phyloP scores from a whole-genome alignment of 1,140 invertebrate species.

The Trypoxylus dichotomus region DNA sequence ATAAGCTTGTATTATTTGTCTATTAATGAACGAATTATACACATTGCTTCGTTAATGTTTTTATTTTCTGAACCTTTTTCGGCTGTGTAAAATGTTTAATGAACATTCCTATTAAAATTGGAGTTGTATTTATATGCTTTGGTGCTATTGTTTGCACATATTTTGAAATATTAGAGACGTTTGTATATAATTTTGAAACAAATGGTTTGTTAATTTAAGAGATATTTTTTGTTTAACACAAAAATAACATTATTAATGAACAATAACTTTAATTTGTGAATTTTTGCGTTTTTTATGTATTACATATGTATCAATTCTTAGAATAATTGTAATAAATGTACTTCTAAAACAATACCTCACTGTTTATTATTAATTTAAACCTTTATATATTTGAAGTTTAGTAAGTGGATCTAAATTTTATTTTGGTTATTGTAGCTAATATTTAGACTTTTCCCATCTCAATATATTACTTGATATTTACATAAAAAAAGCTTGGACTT shows the following conservation, averaged over 20 bases:
- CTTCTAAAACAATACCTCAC: background rate
- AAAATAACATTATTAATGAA: background rate
- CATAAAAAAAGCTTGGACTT: background rate
- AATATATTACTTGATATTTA: too few relatives aligned
- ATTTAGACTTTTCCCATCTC: too few relatives aligned
- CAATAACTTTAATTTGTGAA: background rate
- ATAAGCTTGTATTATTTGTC: background rate
- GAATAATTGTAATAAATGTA: conserved; percentile 6
- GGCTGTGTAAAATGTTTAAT: conserved; percentile 17
- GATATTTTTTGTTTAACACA: background rate
- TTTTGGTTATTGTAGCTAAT: too few relatives aligned
- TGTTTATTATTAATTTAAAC: background rate
- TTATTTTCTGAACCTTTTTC: background rate
- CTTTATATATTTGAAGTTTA: too few relatives aligned
- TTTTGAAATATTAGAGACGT: background rate
- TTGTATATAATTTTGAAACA: background rate
- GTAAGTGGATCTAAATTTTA: too few relatives aligned
- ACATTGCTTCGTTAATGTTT: background rate
- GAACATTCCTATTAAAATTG: conserved; percentile 11
- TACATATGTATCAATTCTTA: conserved; percentile 9
- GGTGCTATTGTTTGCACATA: conserved; percentile 13
- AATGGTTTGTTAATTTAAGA: background rate
- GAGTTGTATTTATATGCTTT: background rate
- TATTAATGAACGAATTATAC: background rate
- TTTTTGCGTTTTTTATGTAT: conserved; percentile 10